Percentiles rank a stretch among this genome's conserved stretches.
These are phyloP conservation scores for Heterotilapia buettikoferi DNA, from an alignment of 2,113 vertebrate genomes.

Conservation along the genomic window DNA sequence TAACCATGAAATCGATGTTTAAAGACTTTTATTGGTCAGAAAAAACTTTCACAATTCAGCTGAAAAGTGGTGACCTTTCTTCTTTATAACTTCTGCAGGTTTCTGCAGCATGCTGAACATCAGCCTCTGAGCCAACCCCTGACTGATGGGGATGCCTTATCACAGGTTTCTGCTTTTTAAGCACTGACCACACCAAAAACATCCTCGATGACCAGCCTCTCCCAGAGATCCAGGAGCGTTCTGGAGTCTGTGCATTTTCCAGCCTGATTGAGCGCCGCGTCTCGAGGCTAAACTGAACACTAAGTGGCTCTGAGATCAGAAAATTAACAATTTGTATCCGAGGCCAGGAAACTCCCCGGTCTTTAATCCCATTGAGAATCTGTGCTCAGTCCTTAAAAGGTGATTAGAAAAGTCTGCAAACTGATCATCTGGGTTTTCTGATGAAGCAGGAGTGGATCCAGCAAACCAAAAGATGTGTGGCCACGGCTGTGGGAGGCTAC, in stretches of 20 bases:
- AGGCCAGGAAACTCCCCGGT: accelerated
- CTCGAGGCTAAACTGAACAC: background rate
- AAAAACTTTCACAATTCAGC: background rate
- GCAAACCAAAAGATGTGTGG: accelerated
- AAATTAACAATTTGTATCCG: background rate
- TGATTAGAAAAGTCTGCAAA: background rate
- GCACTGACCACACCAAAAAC: background rate
- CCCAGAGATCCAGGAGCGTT: background rate
- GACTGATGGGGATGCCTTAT: background rate
- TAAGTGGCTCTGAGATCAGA: accelerated
- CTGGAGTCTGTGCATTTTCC: accelerated
- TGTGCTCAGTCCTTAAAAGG: background rate
- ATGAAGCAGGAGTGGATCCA: background rate
- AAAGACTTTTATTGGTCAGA: background rate
- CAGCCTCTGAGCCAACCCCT: background rate
- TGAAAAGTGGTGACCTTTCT: background rate
- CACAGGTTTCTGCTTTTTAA: background rate
- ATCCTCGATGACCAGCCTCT: background rate
- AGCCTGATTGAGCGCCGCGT: background rate
- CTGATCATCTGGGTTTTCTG: background rate
- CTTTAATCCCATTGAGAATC: background rate
- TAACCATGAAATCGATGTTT: background rate
- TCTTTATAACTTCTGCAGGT: accelerated
- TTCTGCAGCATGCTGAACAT: background rate
- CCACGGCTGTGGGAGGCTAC: accelerated